These are phyloP conservation scores for Elgonia sp. DNA, from an alignment of 2,888 invertebrate species.

Conservation along the genomic window DNA sequence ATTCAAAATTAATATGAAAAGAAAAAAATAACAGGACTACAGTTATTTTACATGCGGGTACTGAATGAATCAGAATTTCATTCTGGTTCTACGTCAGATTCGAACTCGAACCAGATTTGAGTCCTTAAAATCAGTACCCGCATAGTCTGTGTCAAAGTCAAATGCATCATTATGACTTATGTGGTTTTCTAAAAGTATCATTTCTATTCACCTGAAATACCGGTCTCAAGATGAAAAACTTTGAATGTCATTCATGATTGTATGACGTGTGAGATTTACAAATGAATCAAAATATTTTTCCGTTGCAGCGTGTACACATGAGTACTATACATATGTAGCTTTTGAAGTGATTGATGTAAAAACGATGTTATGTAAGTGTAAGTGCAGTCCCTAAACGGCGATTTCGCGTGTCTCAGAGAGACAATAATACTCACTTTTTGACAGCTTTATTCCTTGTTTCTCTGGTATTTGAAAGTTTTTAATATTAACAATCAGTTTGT, in stretches of 20 bases:
- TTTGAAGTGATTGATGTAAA: neutral
- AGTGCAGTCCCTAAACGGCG: conserved; percentile 54
- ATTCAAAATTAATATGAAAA: conserved; percentile 15
- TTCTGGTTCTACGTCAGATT: conserved; percentile 8
- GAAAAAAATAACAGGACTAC: conserved; percentile 37
- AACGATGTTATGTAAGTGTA: conserved; percentile 1
- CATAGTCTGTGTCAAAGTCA: conserved; percentile 25
- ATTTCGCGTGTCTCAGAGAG: conserved; percentile 53
- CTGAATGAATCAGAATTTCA: neutral
- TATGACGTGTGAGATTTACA: neutral
- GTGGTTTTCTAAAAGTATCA: no score
- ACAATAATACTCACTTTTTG: conserved; percentile 61
- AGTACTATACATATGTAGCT: neutral
- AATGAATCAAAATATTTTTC: no score
- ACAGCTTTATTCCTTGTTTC: conserved; percentile 59
- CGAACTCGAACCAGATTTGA: conserved; percentile 11
- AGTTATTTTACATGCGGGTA: conserved; percentile 20
- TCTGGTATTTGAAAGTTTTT: conserved; percentile 58
- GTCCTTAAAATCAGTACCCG: conserved; percentile 8
- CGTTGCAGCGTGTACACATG: neutral
- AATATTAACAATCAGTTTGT: conserved; percentile 36
- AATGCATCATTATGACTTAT: neutral
- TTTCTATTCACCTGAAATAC: neutral
- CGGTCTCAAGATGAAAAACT: neutral
- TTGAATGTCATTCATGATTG: neutral